Percentiles rank a stretch among this genome's conserved stretches.
Conservation (phyloP, 2,888 invertebrate genomes). For the Iselma pallidipennis region DNA sequence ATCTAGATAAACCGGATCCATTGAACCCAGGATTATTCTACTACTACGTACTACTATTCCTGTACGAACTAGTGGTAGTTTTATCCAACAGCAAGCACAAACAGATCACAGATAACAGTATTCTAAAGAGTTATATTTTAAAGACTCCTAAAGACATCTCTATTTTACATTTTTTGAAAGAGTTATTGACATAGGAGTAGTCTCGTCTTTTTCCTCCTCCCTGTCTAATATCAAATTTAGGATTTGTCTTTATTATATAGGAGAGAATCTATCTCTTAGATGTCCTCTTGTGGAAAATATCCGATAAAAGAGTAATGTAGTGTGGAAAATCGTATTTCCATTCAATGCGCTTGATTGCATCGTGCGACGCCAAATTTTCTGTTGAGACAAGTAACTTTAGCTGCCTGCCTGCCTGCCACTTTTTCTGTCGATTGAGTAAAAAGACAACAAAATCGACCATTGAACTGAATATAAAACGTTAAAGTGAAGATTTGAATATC, state of each 20-base stretch:
- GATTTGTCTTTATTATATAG: neutral
- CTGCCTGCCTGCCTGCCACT: too few relatives aligned
- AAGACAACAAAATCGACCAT: neutral
- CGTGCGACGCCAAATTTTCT: neutral
- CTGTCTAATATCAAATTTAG: constrained; percentile 5
- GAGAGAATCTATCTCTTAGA: constrained; percentile 20
- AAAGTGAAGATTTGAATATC: neutral
- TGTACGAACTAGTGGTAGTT: neutral
- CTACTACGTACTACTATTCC: neutral
- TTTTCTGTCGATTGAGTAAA: neutral
- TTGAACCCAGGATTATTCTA: constrained; percentile 2
- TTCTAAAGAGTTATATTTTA: too few relatives aligned
- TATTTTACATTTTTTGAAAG: neutral
- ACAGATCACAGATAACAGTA: constrained; percentile 6
- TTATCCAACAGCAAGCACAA: neutral
- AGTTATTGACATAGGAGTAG: constrained; percentile 4
- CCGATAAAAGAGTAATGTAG: constrained; percentile 43
- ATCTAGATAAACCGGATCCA: constrained; percentile 8
- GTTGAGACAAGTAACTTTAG: neutral
- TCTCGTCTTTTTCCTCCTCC: constrained; percentile 17
- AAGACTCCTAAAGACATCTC: neutral
- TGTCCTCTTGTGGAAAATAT: constrained; percentile 39
- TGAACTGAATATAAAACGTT: neutral
- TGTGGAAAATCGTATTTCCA: constrained; percentile 45
- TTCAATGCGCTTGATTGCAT: constrained; percentile 40